Conservation (phyloP, 2,888 invertebrate genomes). For the Buathra laborator region DNA sequence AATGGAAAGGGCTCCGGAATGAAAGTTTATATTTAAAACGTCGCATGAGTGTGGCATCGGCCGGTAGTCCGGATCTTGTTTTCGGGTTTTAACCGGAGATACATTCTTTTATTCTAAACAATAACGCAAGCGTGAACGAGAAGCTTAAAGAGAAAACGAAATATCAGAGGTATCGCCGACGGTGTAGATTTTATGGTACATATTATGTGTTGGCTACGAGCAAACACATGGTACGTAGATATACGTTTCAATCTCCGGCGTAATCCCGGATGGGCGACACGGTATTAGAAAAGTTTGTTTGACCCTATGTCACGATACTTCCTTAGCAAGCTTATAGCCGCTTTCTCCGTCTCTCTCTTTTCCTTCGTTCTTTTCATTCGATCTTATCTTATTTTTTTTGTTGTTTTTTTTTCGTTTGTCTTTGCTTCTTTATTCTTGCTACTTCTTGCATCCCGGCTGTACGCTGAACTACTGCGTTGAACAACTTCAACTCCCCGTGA, state of each 20-base stretch:
- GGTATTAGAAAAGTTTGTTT: constrained; percentile 84
- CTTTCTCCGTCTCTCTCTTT: constrained; percentile 26
- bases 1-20: constrained; percentile 1
- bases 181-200: constrained; percentile 30
- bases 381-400: background rate
- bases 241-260: constrained; percentile 83
- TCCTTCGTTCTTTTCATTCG: constrained; percentile 39
- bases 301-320: constrained; percentile 78
- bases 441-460: constrained; percentile 57
- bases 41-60: background rate
- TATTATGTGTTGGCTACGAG: constrained; percentile 63
- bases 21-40: background rate
- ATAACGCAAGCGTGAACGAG: constrained; percentile 32
- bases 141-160: constrained; percentile 59
- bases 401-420: constrained; percentile 42
- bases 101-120: background rate
- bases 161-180: constrained; percentile 55
- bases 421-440: constrained; percentile 21
- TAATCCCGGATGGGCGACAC: constrained; percentile 81
- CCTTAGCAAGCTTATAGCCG: constrained; percentile 74
- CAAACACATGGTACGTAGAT: constrained; percentile 80
- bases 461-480: constrained; percentile 42
- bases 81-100: background rate
- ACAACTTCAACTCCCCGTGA: constrained; percentile 69
- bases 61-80: background rate